Percentiles rank a stretch among this genome's conserved stretches.
Evolutionary conservation across 2,113 vertebrate genomes (phyloP).

Genomic region (Oryctolagus cuniculus): mOryCun1.1 NC_091433.1:199292001-199292500

Average conservation of each 20-base stretch:
- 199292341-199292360: not conserved
- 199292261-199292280: rapidly evolving
- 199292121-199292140: too few relatives aligned
- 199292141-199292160: not conserved
- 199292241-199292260: not conserved
- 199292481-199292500: rapidly evolving
- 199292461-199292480: rapidly evolving
- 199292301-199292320: too few relatives aligned
- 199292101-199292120: too few relatives aligned
- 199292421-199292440: not conserved
- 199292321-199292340: too few relatives aligned
- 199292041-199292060: too few relatives aligned
- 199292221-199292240: not conserved
- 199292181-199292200: not conserved
- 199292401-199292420: too few relatives aligned
- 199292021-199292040: too few relatives aligned
- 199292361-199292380: not conserved
- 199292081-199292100: too few relatives aligned
- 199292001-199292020: too few relatives aligned
- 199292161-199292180: not conserved
- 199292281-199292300: not conserved
- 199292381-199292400: not conserved
- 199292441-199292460: not conserved
- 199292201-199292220: not conserved
- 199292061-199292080: too few relatives aligned